phyloP scores from a whole-genome alignment of 2,797 vertebrate genomes.

The Stomatorhinus walkeri region DNA sequence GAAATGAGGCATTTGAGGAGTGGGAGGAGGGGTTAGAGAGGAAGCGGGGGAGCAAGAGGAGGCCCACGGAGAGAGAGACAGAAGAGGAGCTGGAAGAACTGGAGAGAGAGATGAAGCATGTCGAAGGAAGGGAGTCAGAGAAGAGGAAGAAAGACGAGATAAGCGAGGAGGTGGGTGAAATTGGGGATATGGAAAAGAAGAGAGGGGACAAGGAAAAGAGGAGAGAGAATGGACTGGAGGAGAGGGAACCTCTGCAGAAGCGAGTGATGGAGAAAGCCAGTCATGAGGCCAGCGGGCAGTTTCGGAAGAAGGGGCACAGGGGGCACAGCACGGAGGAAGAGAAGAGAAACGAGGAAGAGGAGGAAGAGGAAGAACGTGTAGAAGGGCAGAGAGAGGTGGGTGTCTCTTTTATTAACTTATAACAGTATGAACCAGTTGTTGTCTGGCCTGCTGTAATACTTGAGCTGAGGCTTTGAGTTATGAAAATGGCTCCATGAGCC shows the following conservation, averaged over 20 bases:
- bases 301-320: constrained; percentile 57
- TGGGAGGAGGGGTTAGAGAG: constrained; percentile 12
- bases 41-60: neutral
- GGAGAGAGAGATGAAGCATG: constrained; percentile 2
- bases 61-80: neutral
- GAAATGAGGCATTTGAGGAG: constrained; percentile 31
- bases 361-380: constrained; percentile 40
- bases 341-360: constrained; percentile 48
- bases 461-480: neutral
- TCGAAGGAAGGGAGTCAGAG: constrained; percentile 18
- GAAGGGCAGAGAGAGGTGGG: constrained; percentile 49
- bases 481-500: neutral
- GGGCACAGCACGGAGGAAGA: constrained; percentile 30
- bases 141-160: constrained; percentile 28
- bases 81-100: constrained; percentile 27
- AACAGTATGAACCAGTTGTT: neutral
- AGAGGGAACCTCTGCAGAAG: constrained; percentile 58
- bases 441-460: neutral
- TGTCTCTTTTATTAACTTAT: neutral
- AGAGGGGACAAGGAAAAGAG: constrained; percentile 24
- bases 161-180: constrained; percentile 28
- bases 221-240: constrained; percentile 32
- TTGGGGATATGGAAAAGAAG: constrained; percentile 55
- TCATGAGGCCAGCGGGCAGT: constrained; percentile 69
- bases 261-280: constrained; percentile 73